Conservation (phyloP, 2,797 vertebrate genomes). For the Spinus olivaceus region DNA sequence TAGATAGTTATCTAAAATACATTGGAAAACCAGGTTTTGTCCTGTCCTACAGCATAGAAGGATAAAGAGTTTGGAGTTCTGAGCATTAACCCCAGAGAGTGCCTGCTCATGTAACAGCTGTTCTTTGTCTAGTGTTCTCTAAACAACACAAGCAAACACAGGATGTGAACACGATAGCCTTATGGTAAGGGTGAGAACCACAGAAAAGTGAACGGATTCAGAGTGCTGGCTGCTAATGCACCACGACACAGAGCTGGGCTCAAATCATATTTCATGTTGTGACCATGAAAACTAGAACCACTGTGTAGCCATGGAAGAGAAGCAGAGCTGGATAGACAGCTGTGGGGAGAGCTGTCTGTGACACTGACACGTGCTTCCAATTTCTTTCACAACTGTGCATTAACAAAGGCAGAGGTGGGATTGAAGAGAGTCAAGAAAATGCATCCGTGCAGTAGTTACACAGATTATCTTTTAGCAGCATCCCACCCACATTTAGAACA, state of each 20-base stretch:
- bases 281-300: neutral
- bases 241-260: neutral
- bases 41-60: neutral
- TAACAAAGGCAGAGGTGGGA: neutral
- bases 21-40: neutral
- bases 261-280: neutral
- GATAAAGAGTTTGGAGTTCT: neutral
- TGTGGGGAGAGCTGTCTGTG: neutral
- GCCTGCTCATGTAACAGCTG: conserved; percentile 40
- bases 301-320: neutral
- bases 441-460: neutral
- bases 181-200: neutral
- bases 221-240: neutral
- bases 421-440: neutral
- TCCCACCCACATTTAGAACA: neutral
- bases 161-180: conserved; percentile 36
- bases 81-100: conserved; percentile 3
- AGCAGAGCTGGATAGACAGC: neutral
- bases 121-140: conserved; percentile 41
- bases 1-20: conserved; percentile 17
- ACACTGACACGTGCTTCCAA: neutral
- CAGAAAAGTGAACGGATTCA: neutral
- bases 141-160: conserved; percentile 57
- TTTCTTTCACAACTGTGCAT: neutral
- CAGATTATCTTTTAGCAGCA: neutral